Evolutionary conservation across 2,113 vertebrate species (phyloP), one percentile per base, ranked within the genome.

Genomic region (Hippocampus barbouri): DNA sequence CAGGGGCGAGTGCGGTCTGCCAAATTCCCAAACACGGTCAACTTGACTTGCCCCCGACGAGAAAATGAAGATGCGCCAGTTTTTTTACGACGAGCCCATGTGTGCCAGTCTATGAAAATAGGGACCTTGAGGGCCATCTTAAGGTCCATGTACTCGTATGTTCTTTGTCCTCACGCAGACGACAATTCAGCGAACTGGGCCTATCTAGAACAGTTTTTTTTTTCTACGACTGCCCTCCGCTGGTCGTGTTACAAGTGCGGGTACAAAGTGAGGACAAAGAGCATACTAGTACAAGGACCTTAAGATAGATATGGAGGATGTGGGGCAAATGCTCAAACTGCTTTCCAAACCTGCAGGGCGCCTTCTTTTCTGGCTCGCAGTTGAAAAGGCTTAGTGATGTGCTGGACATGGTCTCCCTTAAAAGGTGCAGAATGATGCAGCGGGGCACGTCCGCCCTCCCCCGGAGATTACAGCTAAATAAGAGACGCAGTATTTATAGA

Each of bases 401-500:
- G 69, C 60, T 65, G 60, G 68, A 64, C 60, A 61, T 81, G 66
- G 84, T 80, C 83, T 84, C 80, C 92, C 92, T 88, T 93, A 93
- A 92, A 94, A 92, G 92, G 92, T 90, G 74, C 76, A 84, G 83
- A 82, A 75, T 71, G 86, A 87, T 82, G 85, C 80, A 83, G 76
- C 45, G 74, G 76, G 84, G 86, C 82, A 66, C 83, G 85, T 71
- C 74, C 73, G 74, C 83, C 88, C 80, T 90, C 53, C 91, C 88
- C 88, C 66, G 34, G 91, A 91, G 92, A 89, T 88, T 86, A 83
- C n/a, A 14, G 54, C 90, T 92, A 92, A 38, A 92, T 91, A 89
- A 85, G 89, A 85, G 82, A 77, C 79, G 68, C 73, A 70, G 90
- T 94, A 94, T 94, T 93, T 93, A 94, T 93, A 94, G 92, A 89